phyloP scores from a whole-genome alignment of 2,113 vertebrate species.

The Phycodurus eques region DNA sequence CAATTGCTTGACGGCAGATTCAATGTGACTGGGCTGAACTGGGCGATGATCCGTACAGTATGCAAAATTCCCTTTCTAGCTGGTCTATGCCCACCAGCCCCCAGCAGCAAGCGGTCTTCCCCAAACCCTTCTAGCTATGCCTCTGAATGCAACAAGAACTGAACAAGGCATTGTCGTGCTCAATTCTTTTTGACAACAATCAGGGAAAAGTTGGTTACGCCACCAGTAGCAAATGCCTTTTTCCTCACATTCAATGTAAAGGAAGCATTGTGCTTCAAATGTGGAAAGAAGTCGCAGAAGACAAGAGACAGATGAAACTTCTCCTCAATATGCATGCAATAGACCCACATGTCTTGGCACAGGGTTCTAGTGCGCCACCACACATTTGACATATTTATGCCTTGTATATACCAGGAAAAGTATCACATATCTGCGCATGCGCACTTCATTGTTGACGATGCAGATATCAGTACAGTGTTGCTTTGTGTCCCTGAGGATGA shows the following conservation, averaged over 20 bases:
- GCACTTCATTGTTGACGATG: slow-evolving; percentile 12
- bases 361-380: slow-evolving; percentile 27
- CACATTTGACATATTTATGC: slow-evolving; percentile 51
- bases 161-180: slow-evolving; percentile 79
- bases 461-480: slow-evolving; percentile 24
- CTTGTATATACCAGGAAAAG: slow-evolving; percentile 44
- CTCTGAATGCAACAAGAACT: slow-evolving; percentile 87
- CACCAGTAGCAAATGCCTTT: slow-evolving; percentile 82
- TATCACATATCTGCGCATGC: slow-evolving; percentile 18
- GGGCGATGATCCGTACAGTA: slow-evolving; percentile 99
- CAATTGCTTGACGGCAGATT: slow-evolving; percentile 94
- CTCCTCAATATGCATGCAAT: slow-evolving; percentile 23
- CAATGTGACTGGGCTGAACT: slow-evolving; percentile 97
- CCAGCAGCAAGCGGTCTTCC: slow-evolving; percentile 79
- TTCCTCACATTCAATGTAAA: slow-evolving; percentile 50
- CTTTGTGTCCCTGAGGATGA: slow-evolving; percentile 36
- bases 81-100: slow-evolving; percentile 97
- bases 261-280: slow-evolving; percentile 49
- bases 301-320: slow-evolving; percentile 26
- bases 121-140: slow-evolving; percentile 79
- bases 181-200: slow-evolving; percentile 96
- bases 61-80: slow-evolving; percentile 94
- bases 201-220: slow-evolving; percentile 76
- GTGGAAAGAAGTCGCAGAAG: slow-evolving; percentile 29
- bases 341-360: slow-evolving; percentile 43